Evolutionary conservation across 64 coral and sea anemone genomes (phyloP), one percentile per base, ranked within the genome.

Genomic region (Stylophora pistillata): DNA sequence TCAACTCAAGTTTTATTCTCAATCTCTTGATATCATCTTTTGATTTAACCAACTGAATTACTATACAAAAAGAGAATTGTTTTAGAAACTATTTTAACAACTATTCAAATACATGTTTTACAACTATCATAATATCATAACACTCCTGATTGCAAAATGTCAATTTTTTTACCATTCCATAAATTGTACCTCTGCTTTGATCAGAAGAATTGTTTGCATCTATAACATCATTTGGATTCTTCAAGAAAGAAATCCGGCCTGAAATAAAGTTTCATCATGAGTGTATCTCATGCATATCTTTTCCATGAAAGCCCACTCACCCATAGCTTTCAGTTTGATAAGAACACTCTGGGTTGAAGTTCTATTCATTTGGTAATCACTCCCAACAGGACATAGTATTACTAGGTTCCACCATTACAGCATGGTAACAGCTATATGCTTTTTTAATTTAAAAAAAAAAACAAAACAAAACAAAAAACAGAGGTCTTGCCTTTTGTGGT

Each of bases 41-140:
- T 92, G 90, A 92, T 28, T 92, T 92, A 71, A 92, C 75, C 17
- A 92, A 71, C 54, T 92, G 90, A 33, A 63, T 26, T 68, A 92
- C 90, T 92, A n/a, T 53, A 82, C 62, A 23, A 65, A 68, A 20
- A 41, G 20, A 56, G 12, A 56, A 47, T 47, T 4, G 37, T 47
- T 47, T 47, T 7, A 47, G 37, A 47, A 47, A 47, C 37, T 4
- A 7, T 47, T 3, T 7, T n/a, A n/a, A n/a, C n/a, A n/a, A 47
- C 0, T 47, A 47, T 47, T 47, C 7, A 47, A 47, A 47, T 47
- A 47, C 0, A 47, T 4, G 37, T 7, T 47, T 0, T 41, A 47
- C 7, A 47, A 4, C 37, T 47, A 47, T 47, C 3, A 47, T 4
- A 47, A 47, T 47, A 47, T 47, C 37, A 47, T 47, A 47, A 4